These are phyloP conservation scores for Coregonus suidteri DNA, from an alignment of 2,797 vertebrate species.

Conservation along the genomic window DNA sequence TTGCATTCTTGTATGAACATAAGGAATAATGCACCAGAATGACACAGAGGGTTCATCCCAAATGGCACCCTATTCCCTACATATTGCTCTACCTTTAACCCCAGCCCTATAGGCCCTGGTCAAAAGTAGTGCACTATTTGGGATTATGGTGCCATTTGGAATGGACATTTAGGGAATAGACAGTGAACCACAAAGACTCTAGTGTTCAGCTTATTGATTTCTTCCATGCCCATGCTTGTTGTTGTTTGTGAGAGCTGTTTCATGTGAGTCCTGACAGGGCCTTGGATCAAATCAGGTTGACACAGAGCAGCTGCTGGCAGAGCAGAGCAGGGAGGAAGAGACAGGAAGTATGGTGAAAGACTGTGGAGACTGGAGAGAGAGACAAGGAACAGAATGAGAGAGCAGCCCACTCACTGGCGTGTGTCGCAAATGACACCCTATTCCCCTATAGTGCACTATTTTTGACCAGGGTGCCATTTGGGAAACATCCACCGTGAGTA, in stretches of 20 bases:
- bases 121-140: not conserved
- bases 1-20: not conserved
- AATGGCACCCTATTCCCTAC: not conserved
- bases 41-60: not conserved
- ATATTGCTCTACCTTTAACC: not conserved
- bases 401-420: not conserved
- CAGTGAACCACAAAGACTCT: not conserved
- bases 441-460: not conserved
- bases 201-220: conserved; percentile 37
- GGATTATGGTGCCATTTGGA: conserved; percentile 3
- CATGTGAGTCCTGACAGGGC: conserved; percentile 62
- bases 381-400: conserved; percentile 37
- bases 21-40: not conserved
- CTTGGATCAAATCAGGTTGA: conserved; percentile 54
- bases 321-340: conserved; percentile 39
- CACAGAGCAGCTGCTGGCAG: conserved; percentile 63
- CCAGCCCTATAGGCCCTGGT: not conserved
- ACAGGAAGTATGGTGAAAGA: conserved; percentile 60
- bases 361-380: conserved; percentile 36
- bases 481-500: not conserved
- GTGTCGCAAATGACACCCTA: not conserved
- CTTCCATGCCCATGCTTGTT: conserved; percentile 37
- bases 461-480: not conserved
- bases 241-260: conserved; percentile 49
- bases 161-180: conserved; percentile 33